phyloP scores from a whole-genome alignment of 2,113 vertebrate genomes.

The Hypanus sabinus region DNA sequence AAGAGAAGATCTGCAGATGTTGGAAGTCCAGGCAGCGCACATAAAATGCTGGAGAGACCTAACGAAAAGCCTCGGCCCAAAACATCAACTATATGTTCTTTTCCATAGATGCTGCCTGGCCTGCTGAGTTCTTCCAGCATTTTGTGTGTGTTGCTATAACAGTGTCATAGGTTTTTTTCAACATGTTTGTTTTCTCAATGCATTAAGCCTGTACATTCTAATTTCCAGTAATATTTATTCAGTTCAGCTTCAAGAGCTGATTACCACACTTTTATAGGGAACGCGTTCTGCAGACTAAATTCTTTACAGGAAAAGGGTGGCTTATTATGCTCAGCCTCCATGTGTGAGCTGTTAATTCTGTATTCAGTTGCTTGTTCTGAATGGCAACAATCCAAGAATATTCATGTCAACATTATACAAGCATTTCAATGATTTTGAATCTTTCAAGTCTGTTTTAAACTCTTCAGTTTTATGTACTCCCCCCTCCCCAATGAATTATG shows the following conservation, averaged over 20 bases:
- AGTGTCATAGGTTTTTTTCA: neutral
- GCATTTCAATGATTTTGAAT: neutral
- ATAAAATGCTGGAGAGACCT: too few species aligned
- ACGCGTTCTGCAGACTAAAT: neutral
- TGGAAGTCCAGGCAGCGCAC: too few species aligned
- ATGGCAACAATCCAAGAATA: neutral
- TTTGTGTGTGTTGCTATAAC: too few species aligned
- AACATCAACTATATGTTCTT: too few species aligned
- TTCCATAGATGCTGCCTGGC: too few species aligned
- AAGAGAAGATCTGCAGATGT: too few species aligned
- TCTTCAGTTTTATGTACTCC: conserved; percentile 5
- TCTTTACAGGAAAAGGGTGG: neutral
- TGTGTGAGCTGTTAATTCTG: neutral
- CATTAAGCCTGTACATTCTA: neutral
- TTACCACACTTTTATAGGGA: neutral
- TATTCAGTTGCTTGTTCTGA: neutral
- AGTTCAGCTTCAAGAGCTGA: neutral
- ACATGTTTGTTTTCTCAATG: neutral
- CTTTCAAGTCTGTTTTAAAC: neutral
- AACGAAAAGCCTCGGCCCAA: too few species aligned
- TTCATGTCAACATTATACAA: conserved; percentile 14
- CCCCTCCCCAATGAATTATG: neutral
- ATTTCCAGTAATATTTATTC: neutral
- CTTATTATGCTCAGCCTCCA: neutral
- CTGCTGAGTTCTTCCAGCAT: too few species aligned